phyloP scores from a whole-genome alignment of 2,797 vertebrate species.

The Poeciliopsis turneri region DNA sequence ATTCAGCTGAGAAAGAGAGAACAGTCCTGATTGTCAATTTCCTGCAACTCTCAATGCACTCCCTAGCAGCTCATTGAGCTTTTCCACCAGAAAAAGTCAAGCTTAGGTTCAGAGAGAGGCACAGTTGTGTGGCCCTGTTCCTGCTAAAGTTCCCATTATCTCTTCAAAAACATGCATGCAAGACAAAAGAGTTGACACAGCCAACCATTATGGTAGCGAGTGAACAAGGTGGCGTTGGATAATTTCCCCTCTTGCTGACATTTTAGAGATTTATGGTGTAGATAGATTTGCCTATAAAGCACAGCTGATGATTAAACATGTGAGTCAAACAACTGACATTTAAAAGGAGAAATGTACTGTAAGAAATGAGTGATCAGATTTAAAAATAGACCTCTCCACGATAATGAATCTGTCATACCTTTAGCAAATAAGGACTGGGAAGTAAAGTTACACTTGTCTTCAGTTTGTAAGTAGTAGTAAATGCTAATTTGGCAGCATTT shows the following conservation, averaged over 20 bases:
- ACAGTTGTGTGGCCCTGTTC: background rate
- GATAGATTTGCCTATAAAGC: too few species aligned
- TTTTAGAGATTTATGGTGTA: background rate
- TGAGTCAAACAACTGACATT: slow-evolving; percentile 3
- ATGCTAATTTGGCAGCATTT: background rate
- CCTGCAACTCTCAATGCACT: background rate
- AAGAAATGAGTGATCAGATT: background rate
- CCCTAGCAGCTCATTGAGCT: background rate
- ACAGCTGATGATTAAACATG: background rate
- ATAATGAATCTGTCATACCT: background rate
- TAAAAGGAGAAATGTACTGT: background rate
- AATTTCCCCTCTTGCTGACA: background rate
- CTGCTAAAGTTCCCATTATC: background rate
- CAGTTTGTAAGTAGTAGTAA: background rate
- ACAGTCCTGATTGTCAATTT: background rate
- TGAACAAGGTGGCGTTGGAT: background rate
- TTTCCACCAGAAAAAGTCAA: background rate
- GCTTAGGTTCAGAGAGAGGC: background rate
- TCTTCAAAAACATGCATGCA: background rate
- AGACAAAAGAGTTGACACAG: background rate
- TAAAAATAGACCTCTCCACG: background rate
- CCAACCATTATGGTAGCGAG: background rate
- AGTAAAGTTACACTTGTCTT: background rate
- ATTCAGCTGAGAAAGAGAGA: background rate
- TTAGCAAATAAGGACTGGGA: background rate